Evolutionary conservation across 92 coral and sea anemone species (phyloP).

Genomic region (Zoanthus sociatus): DNA sequence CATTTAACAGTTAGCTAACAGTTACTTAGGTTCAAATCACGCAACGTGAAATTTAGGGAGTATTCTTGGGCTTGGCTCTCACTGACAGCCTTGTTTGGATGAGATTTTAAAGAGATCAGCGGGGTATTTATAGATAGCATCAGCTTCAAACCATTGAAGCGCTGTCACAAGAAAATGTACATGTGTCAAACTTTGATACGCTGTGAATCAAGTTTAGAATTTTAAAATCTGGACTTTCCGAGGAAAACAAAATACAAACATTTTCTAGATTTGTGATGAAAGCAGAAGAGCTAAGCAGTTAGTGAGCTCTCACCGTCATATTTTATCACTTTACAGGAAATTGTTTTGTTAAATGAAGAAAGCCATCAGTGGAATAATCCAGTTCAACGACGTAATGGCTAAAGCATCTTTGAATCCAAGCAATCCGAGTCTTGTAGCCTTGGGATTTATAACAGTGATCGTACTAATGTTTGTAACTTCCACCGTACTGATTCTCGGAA

Average conservation of each 20-base stretch:
- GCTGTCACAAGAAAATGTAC: not conserved
- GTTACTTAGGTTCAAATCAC: not conserved
- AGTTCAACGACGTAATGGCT: not conserved
- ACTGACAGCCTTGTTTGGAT: constrained; percentile 23
- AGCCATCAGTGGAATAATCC: not conserved
- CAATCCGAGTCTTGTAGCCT: constrained; percentile 19
- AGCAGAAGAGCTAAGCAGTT: not conserved
- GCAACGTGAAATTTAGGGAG: constrained; percentile 14
- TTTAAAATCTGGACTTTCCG: not conserved
- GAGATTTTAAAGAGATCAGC: constrained; percentile 5
- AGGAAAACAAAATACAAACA: not conserved
- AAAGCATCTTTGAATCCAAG: constrained; percentile 10
- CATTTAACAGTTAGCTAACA: not conserved
- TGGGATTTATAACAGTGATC: constrained; percentile 57
- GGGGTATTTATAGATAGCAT: not conserved
- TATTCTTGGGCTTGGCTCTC: not conserved
- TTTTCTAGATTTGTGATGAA: not conserved
- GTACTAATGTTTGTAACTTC: constrained; percentile 62
- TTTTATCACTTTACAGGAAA: constrained; percentile 4
- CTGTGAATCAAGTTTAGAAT: constrained; percentile 3
- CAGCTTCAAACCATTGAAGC: not conserved
- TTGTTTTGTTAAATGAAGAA: not conserved
- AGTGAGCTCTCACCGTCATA: not conserved
- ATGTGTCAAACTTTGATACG: not conserved
- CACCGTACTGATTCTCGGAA: constrained; percentile 76